Evolutionary conservation across 2,797 vertebrate species (phyloP), one percentile per base, ranked within the genome.

Genomic region (Onychomys leucogaster): DNA sequence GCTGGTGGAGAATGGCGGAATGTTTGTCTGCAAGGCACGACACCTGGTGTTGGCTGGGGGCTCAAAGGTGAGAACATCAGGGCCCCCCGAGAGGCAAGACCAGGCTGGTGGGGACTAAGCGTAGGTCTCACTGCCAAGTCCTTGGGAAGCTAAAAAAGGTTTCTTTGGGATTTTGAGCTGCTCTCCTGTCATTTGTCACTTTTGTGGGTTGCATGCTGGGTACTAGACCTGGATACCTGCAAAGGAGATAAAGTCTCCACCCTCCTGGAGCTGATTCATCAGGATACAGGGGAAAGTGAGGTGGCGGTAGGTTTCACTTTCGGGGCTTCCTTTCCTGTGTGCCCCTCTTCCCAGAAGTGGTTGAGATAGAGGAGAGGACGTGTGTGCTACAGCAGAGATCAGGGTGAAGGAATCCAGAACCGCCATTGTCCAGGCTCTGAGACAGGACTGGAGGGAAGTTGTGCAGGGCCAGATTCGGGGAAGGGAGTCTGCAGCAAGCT

Each of bases 1-100:
- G 97, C 98, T 99, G 98, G 99, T 99, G 97, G 99, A 99, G 97
- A 99, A 99, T 0, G 99, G 99, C 0, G 99, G 99, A n/a, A 99
- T 99, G 99, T 99, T 99, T 34, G 99, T 99, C 7, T 99, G 99
- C 95, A 99, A 99, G 97, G 99, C 99, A 0, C 98, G 99, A 2
- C 99, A 99, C 97, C 97, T 99, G 37, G 99, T 99, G 29, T 93
- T 99, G 96, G 99, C 99, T 0, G 99, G 99, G 0, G 99, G 99
- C 27, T 99, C 99, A 21, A 99, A 99, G 99, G 99, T 99, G 83
- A 90, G 91, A 41, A 11, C 43, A 21, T 34, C 19, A 46, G 55
- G 75, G 75, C 9, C 34, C 63, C 61, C 46, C 32, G 75, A 55
- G n/a, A 14, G 43, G 57, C 27, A 14, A 41, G 78, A 59, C 32